These are phyloP conservation scores for Sarcophaga subvicina DNA, from an alignment of 2,888 invertebrate species.

Conservation along the genomic window DNA sequence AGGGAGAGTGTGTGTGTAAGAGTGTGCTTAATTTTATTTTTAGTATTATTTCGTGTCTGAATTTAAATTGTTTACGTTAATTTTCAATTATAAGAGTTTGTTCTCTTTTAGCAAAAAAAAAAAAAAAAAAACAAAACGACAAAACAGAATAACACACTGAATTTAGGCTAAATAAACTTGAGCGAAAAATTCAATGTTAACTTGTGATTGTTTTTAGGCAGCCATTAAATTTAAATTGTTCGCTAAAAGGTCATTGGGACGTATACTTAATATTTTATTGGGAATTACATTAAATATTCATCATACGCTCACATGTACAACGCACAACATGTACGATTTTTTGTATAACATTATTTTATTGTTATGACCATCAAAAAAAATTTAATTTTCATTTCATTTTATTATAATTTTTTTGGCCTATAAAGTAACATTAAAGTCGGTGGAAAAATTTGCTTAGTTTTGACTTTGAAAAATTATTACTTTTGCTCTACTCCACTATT, in stretches of 20 bases:
- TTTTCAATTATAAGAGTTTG: slow-evolving; percentile 61
- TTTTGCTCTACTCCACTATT: slow-evolving; percentile 23
- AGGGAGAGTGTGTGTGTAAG: not conserved
- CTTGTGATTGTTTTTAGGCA: slow-evolving; percentile 9
- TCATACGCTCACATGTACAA: slow-evolving; percentile 23
- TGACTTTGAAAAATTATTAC: slow-evolving; percentile 50
- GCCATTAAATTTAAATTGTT: slow-evolving; percentile 28
- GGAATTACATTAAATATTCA: slow-evolving; percentile 53
- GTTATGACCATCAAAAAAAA: slow-evolving; percentile 10
- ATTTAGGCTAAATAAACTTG: slow-evolving; percentile 33
- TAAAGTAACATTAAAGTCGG: not conserved
- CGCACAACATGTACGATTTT: not conserved
- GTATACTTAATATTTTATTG: slow-evolving; percentile 11
- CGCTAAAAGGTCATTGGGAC: slow-evolving; percentile 10
- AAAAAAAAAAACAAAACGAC: not conserved
- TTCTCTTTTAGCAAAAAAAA: slow-evolving; percentile 1
- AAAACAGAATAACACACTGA: slow-evolving; percentile 7
- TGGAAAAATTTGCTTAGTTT: slow-evolving; percentile 40
- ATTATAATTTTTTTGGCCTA: not conserved
- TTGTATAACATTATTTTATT: slow-evolving; percentile 4
- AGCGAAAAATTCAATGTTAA: slow-evolving; percentile 13
- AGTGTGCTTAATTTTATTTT: slow-evolving; percentile 42
- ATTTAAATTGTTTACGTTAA: slow-evolving; percentile 69
- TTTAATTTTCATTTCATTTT: slow-evolving; percentile 24
- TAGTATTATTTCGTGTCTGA: slow-evolving; percentile 64